phyloP scores from a whole-genome alignment of 2,797 vertebrate species.

The Liasis olivaceus region DNA sequence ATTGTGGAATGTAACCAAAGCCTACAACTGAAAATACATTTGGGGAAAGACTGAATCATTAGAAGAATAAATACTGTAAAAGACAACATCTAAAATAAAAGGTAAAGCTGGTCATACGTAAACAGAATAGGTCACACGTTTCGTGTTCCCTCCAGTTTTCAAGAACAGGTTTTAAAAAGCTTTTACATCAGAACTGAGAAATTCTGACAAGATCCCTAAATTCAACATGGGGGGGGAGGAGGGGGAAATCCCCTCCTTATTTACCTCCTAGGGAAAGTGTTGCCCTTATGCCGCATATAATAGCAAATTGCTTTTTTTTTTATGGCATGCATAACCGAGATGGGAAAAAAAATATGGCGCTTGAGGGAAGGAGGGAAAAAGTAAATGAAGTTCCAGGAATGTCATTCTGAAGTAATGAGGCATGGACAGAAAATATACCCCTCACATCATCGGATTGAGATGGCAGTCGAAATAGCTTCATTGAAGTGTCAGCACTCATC shows the following conservation, averaged over 20 bases:
- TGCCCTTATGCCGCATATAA: conserved; percentile 84
- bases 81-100: conserved; percentile 20
- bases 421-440: conserved; percentile 99
- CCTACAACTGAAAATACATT: conserved; percentile 53
- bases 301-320: conserved; percentile 85
- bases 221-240: conserved; percentile 66
- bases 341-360: conserved; percentile 85
- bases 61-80: neutral
- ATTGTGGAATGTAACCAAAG: conserved; percentile 57
- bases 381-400: conserved; percentile 99
- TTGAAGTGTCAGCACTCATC: conserved; percentile 99
- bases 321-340: conserved; percentile 86
- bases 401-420: conserved; percentile 99
- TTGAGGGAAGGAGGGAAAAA: conserved; percentile 94
- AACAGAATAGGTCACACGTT: conserved; percentile 38
- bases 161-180: conserved; percentile 25
- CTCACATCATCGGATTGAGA: conserved; percentile 99
- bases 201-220: conserved; percentile 80
- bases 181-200: conserved; percentile 62
- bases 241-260: conserved; percentile 75
- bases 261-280: conserved; percentile 90
- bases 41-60: conserved; percentile 44
- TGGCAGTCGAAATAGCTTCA: conserved; percentile 99
- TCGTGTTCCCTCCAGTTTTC: conserved; percentile 33
- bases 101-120: neutral